A percentile compares a stretch with the other conserved stretches of the same genome.
Evolutionary conservation across 2,797 vertebrate genomes (phyloP).

Genomic region (Pseudochaenichthys georgianus): DNA sequence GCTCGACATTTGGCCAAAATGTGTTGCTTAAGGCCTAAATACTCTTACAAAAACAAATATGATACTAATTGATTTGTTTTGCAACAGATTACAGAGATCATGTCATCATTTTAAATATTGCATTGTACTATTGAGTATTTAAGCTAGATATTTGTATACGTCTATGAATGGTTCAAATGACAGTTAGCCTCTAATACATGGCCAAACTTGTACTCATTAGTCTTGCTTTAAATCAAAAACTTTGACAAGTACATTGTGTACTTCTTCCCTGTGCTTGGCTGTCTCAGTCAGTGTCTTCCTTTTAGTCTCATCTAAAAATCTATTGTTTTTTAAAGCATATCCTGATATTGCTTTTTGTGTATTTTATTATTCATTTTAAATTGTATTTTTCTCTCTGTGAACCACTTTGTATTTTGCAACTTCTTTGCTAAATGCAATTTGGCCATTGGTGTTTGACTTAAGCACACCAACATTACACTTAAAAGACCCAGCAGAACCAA

Average conservation of each 20-base stretch:
- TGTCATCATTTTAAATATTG: constrained; percentile 11
- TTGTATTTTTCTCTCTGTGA: neutral
- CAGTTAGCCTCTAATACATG: neutral
- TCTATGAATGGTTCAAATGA: neutral
- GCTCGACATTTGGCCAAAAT: constrained; percentile 45
- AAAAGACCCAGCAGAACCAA: neutral
- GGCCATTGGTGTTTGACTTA: constrained; percentile 1
- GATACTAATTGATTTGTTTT: constrained; percentile 9
- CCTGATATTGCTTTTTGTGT: neutral
- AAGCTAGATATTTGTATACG: neutral
- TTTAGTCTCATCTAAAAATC: neutral
- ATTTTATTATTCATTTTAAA: neutral
- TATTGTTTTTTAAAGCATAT: neutral
- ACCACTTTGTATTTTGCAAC: neutral
- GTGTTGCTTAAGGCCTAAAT: constrained; percentile 58
- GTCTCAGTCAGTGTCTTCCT: neutral
- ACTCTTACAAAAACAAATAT: constrained; percentile 66
- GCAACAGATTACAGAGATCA: constrained; percentile 26
- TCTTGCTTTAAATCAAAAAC: neutral
- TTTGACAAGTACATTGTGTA: neutral
- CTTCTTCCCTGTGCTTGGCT: neutral
- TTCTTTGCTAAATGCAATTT: neutral
- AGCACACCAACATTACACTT: neutral
- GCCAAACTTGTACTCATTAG: neutral
- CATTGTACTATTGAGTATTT: neutral